Conservation (phyloP, 2,888 invertebrate genomes). For the Trisateles emortualis region DNA sequence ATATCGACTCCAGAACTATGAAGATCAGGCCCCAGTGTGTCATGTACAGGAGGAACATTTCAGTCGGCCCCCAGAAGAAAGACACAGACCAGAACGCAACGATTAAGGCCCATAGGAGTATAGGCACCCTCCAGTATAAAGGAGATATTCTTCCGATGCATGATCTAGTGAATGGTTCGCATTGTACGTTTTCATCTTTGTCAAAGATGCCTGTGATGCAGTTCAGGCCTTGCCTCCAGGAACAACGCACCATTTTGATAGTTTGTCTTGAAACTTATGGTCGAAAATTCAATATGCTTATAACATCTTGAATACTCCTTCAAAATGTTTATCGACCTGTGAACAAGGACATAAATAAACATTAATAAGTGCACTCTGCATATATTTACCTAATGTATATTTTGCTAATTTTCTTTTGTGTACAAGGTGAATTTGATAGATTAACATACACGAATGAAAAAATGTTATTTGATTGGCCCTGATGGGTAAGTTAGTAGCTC, state of each 20-base stretch:
- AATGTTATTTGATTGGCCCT: neutral
- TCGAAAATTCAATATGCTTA: conserved; percentile 22
- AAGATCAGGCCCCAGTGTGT: conserved; percentile 85
- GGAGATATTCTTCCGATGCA: conserved; percentile 67
- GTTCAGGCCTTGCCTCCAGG: conserved; percentile 61
- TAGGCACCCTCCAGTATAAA: conserved; percentile 75
- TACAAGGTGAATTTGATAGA: conserved; percentile 11
- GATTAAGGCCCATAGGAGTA: conserved; percentile 69
- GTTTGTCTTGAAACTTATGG: conserved; percentile 13
- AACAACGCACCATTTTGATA: conserved; percentile 58
- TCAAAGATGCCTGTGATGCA: conserved; percentile 66
- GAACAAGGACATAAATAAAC: conserved; percentile 32
- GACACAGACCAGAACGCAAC: conserved; percentile 66
- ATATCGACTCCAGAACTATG: conserved; percentile 69
- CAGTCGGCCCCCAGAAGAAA: conserved; percentile 74
- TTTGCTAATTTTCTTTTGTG: conserved; percentile 6
- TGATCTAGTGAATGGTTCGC: conserved; percentile 67
- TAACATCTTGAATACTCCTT: conserved; percentile 38
- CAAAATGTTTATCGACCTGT: conserved; percentile 36
- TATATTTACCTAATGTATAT: conserved; percentile 12
- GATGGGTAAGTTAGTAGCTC: neutral
- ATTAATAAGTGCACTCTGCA: neutral
- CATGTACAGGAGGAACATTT: conserved; percentile 84
- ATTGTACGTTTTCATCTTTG: conserved; percentile 58
- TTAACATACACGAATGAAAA: conserved; percentile 5